Evolutionary conservation across 2,888 invertebrate species (phyloP), one percentile per base, ranked within the genome.

Genomic region (Tenthredo mesomela): DNA sequence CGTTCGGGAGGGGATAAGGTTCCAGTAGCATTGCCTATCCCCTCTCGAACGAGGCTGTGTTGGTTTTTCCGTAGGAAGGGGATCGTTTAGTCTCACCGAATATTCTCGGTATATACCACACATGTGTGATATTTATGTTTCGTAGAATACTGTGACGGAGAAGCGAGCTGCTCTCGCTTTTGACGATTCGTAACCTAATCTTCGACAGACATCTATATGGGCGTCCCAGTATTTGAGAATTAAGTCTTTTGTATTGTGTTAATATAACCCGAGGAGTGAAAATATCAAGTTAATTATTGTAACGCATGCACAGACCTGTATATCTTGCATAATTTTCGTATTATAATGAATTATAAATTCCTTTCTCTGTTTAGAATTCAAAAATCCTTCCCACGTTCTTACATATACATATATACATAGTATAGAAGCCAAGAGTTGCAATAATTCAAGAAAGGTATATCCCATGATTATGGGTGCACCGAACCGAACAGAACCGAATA

Each of bases 291-390:
- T 58, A 78, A 78, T 78, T 78, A 78, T 18, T 12, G 58, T 37
- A 40, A 80, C 40, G 40, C 61, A 61, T 61, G 61, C 21, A 50
- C 6, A 12, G 61, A 4, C 61, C 21, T 18, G 33, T 71, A 37
- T 18, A 15, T 37, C 78, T 80, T 80, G 78, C 78, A 80, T 80
- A 80, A 80, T 80, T 80, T 80, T 61, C 78, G 37, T 61, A 61
- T 80, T 80, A 80, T 12, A 80, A 61, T 61, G 61, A 40, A 80
- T 80, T 58, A 58, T 47, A 33, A 47, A 77, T 50, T 40, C 78
- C 78, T 80, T 58, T 80, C 78, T 80, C 78, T 80, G 37, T 80
- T 58, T 61, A 80, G 21, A 80, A 80, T 80, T 80, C 40, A 37
- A 80, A 80, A 61, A 37, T 80, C 47, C 29, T 58, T 61, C 37